phyloP scores from a whole-genome alignment of 2,113 vertebrate genomes.

The Scomber scombrus region DNA sequence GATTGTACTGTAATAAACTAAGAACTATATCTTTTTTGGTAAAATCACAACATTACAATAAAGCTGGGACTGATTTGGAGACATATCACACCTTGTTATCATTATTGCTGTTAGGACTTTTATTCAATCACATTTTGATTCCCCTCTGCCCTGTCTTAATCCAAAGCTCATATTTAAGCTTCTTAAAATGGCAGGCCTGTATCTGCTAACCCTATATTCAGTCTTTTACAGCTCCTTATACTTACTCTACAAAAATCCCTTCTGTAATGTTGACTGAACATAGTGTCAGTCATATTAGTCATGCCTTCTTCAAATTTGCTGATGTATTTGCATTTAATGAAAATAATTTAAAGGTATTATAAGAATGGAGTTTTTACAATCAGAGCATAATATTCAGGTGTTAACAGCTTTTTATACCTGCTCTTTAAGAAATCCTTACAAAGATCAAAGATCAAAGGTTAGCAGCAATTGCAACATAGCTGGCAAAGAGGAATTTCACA shows the following conservation, averaged over 20 bases:
- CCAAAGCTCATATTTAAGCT: not conserved
- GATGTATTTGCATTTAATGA: not conserved
- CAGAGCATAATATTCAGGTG: not conserved
- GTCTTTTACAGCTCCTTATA: too few species aligned
- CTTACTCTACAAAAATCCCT: not conserved
- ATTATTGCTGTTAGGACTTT: not conserved
- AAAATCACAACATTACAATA: too few species aligned
- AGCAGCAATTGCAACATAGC: slow-evolving; percentile 8
- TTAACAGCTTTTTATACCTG: not conserved
- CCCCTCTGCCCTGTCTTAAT: not conserved
- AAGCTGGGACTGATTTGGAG: too few species aligned
- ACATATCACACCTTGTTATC: not conserved
- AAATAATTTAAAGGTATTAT: not conserved
- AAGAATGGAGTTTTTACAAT: not conserved
- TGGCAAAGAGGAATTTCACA: slow-evolving; percentile 23
- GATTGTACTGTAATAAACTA: too few species aligned
- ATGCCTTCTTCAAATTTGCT: not conserved
- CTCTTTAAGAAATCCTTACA: not conserved
- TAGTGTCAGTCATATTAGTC: not conserved
- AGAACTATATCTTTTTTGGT: too few species aligned
- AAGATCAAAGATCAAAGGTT: slow-evolving; percentile 50
- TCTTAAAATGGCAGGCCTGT: not conserved
- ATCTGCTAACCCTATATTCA: not conserved
- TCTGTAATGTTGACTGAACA: not conserved
- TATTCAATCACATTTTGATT: not conserved